Base-by-base conservation (phyloP, 2,113 vertebrate genomes). In the Heterocephalus glaber region DNA sequence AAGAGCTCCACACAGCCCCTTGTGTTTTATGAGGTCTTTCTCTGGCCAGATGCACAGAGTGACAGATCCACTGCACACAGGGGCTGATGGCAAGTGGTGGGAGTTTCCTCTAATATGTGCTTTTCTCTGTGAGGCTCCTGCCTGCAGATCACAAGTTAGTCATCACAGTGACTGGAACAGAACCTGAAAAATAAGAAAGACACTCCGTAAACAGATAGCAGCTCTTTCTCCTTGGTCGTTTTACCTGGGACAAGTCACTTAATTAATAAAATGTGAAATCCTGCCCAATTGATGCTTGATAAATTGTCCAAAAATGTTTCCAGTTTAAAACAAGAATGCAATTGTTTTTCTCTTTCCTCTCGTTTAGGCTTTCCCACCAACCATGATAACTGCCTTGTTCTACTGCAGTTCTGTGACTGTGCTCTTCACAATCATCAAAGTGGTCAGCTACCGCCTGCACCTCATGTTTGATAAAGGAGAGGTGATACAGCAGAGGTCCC, bases 391-490 rank as follows among this genome's bases (percentile, higher is more conserved):
- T 5, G 98, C 99, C 90, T 99, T 99, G 97, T 98, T 99, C 96
- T 99, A 99, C 99, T 99, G 99, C 98, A 98, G 98, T 96, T 98
- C 96, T 6, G 99, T 99, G 98, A 99, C 99, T 0, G 60, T 99
- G 87, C 98, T 99, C 98, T 99, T 99, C 98, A 98, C 99, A 65
- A 82, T 99, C 87, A 99, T 99, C 98, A 99, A 99, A 97, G 77
- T 99, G 94, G 97, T 99, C 97, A 99, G 99, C 98, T 99, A 99
- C 79, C 99, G 99, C 76, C 98, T 99, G 38, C 99, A 99, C 96
- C 97, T 99, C 94, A 99, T 99, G 99, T 99, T 99, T 52, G 99
- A 99, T 72, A 98, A 99, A 97, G 99, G 99, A 0, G 99, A 99
- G 98, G 98, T 98, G 49, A 98, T 99, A 96, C 98, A 99, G 92